phyloP scores from a whole-genome alignment of 1,140 invertebrate species.

The Coptotermes formosanus region DNA sequence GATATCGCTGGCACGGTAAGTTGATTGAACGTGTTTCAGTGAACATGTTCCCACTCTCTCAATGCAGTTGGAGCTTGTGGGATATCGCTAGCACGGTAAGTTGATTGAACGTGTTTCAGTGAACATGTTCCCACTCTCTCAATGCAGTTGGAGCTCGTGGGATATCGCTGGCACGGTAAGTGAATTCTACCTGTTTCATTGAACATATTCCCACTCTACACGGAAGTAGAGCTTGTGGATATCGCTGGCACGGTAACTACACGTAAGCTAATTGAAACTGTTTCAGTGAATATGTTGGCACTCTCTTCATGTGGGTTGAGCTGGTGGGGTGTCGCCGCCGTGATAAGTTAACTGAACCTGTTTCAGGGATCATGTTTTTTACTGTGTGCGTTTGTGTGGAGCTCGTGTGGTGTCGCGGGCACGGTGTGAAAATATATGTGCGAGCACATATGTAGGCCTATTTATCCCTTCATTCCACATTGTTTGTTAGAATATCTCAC shows the following conservation, averaged over 20 bases:
- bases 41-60: constrained; percentile 42
- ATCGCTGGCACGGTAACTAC: constrained; percentile 67
- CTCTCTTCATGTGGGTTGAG: constrained; percentile 90
- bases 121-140: constrained; percentile 86
- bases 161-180: constrained; percentile 81
- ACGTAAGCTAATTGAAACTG: no score
- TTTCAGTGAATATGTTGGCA: constrained; percentile 81
- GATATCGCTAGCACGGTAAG: constrained; percentile 74
- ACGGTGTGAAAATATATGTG: constrained; percentile 48
- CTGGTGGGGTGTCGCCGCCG: constrained; percentile 71
- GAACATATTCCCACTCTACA: constrained; percentile 47
- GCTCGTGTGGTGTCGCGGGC: constrained; percentile 82
- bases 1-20: constrained; percentile 81
- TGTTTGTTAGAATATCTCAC: neutral
- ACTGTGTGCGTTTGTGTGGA: constrained; percentile 76
- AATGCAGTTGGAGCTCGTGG: constrained; percentile 87
- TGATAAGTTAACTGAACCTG: no score
- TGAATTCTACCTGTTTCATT: no score
- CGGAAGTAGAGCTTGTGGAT: constrained; percentile 88
- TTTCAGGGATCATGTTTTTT: no score
- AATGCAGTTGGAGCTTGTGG: constrained; percentile 84
- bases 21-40: no score
- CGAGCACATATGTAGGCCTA: no score
- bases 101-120: constrained; percentile 55
- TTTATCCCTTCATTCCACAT: no score